Base-by-base conservation (phyloP, 2,797 vertebrate species). In the Acipenser ruthenus region DNA sequence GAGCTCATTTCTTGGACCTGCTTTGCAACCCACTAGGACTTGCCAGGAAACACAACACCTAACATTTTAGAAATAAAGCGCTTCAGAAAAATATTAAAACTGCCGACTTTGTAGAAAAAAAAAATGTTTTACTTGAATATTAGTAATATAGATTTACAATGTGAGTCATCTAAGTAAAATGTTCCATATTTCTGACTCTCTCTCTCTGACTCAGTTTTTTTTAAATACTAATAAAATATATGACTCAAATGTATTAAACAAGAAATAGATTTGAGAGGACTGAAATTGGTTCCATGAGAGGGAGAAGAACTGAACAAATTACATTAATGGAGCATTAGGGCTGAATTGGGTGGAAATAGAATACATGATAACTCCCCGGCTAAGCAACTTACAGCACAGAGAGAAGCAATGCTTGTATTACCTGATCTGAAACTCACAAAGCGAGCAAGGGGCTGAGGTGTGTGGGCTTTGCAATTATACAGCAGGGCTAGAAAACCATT, bases 31-130 rank as follows among this genome's bases (percentile, higher is more conserved):
- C 67, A 50, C 53, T 12, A 49, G 18, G 63, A 59, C 37, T 49
- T 70, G 49, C 65, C 65, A 61, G 18, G 37, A 60, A 61, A 70
- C 59, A 65, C 49, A 60, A 48, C 58, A 67, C 56, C 60, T 47
- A 69, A 69, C 62, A 18, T 18, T 18, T 18, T 18, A 18, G 18
- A 18, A 18, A 18, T 18, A 65, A 62, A 65, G 62, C 56, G 15
- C 47, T 67, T 56, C 52, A 56, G 4, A 58, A 51, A 66, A 52
- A 37, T 49, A 63, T 58, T 52, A 8, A 59, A 70, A 64, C 49
- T 67, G 51, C 63, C 51, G 7, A 37, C 49, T 37, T 51, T 51
- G 4, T 56, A 66, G 60, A 49, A 67, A 18, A 12, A 12, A 64
- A 65, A 64, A 7, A 69, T 62, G 50, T 7, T 49, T 65, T 60